A percentile compares a stretch with the other conserved stretches of the same genome.
Evolutionary conservation across 2,888 invertebrate species (phyloP).

Genomic region (Leptopilina syphax): DNA sequence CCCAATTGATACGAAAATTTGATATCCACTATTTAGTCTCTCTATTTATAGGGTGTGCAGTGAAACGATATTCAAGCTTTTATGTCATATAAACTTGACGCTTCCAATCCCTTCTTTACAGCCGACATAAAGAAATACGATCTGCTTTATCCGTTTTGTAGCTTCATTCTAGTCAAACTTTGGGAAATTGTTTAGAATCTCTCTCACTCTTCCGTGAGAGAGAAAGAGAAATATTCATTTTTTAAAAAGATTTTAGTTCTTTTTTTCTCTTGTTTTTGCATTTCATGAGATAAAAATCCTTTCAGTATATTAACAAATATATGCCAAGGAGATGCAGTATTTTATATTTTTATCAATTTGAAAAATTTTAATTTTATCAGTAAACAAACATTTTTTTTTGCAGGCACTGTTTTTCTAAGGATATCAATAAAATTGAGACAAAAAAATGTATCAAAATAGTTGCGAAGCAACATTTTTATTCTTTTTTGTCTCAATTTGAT

Average conservation of each 20-base stretch:
- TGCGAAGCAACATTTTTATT: no score
- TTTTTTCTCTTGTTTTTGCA: no score
- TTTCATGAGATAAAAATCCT: no score
- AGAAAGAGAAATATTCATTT: neutral
- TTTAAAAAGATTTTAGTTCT: neutral
- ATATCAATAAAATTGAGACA: no score
- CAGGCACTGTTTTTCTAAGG: no score
- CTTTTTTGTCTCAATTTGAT: no score
- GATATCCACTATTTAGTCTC: slow-evolving; percentile 6
- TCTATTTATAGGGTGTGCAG: slow-evolving; percentile 31
- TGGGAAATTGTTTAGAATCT: neutral
- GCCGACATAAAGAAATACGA: slow-evolving; percentile 20
- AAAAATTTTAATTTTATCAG: no score
- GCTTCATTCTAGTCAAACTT: slow-evolving; percentile 9
- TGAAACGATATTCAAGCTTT: slow-evolving; percentile 36
- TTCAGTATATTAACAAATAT: no score
- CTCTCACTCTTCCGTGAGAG: neutral
- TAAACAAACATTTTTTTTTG: no score
- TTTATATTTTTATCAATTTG: no score
- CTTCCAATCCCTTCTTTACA: slow-evolving; percentile 32
- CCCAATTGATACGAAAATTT: slow-evolving; percentile 25
- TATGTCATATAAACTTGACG: slow-evolving; percentile 23
- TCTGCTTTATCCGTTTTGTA: slow-evolving; percentile 22
- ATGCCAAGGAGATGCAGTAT: no score
- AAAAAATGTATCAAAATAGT: no score